phyloP scores from a whole-genome alignment of 2,888 invertebrate species.

The Morpho deidamia region DNA sequence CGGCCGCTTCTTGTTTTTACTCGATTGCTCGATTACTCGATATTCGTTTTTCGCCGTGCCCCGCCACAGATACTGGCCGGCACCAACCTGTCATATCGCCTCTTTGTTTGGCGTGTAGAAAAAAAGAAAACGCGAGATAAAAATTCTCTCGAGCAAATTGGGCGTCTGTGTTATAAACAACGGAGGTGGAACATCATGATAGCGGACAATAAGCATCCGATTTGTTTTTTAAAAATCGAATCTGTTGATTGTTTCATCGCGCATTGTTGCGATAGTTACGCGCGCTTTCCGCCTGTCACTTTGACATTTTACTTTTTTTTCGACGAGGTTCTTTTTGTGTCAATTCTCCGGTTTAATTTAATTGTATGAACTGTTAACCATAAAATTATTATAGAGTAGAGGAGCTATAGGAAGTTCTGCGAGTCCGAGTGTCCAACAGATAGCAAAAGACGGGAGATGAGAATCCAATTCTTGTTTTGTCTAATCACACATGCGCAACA shows the following conservation, averaged over 20 bases:
- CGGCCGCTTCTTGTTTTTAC: constrained; percentile 63
- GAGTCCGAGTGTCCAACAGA: no score
- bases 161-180: constrained; percentile 75
- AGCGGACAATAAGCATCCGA: constrained; percentile 75
- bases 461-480: no score
- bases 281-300: constrained; percentile 55
- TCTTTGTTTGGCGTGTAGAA: constrained; percentile 62
- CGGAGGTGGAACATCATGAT: constrained; percentile 73
- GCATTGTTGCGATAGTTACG: constrained; percentile 55
- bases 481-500: no score
- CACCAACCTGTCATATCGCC: constrained; percentile 73
- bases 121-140: constrained; percentile 63
- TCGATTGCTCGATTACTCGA: constrained; percentile 68
- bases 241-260: constrained; percentile 66
- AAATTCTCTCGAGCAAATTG: constrained; percentile 74
- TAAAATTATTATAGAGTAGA: no score
- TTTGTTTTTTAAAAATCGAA: constrained; percentile 57
- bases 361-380: no score
- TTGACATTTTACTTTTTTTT: constrained; percentile 37
- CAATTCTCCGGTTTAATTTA: constrained; percentile 10
- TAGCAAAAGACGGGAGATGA: no score
- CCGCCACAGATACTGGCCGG: constrained; percentile 56
- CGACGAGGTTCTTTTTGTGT: constrained; percentile 21
- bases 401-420: no score
- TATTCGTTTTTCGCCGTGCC: constrained; percentile 66